Conservation (phyloP, 2,113 vertebrate genomes). For the Zosterops hypoxanthus region DNA sequence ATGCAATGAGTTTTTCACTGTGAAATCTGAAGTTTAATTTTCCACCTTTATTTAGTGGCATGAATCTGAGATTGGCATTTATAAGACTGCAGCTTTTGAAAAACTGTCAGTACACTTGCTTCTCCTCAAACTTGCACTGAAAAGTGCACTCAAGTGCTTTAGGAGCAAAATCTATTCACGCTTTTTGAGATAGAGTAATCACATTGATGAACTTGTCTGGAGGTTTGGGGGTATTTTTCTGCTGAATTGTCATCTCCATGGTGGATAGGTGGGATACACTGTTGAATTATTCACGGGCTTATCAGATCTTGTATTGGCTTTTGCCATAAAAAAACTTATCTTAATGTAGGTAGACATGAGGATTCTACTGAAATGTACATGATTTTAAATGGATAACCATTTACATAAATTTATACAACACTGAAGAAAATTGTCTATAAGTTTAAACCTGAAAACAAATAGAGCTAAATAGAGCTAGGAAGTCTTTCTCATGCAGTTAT, state of each 20-base stretch:
- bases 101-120: neutral
- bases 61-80: neutral
- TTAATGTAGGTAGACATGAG: neutral
- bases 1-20: neutral
- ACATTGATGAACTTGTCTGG: neutral
- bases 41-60: neutral
- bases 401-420: neutral
- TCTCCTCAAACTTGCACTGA: neutral
- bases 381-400: neutral
- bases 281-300: neutral
- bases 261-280: neutral
- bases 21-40: slow-evolving; percentile 7
- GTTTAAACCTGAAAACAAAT: neutral
- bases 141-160: neutral
- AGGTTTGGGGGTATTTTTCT: neutral
- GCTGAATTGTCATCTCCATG: neutral
- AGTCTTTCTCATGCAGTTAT: neutral
- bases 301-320: neutral
- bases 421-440: neutral
- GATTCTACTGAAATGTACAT: neutral
- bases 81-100: neutral
- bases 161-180: neutral
- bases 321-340: neutral
- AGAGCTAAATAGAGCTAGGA: neutral
- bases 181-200: neutral